Evolutionary conservation across 1,140 invertebrate genomes (phyloP).

Genomic region (Elymnias hypermnestra): DNA sequence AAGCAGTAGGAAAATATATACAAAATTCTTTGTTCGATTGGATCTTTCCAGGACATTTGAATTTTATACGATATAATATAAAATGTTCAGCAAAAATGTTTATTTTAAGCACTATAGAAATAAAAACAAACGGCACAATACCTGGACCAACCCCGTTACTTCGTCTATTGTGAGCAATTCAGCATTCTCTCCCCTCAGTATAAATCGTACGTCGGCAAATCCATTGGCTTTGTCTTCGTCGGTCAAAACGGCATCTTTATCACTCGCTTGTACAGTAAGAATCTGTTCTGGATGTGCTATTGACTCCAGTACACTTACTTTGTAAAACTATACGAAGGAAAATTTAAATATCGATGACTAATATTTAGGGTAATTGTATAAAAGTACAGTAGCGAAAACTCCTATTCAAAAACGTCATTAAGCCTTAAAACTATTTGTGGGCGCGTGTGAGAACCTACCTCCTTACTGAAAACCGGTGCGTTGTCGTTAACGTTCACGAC

Average conservation of each 20-base stretch:
- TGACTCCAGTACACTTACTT: constrained; percentile 83
- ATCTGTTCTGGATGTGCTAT: constrained; percentile 81
- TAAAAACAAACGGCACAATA: constrained; percentile 23
- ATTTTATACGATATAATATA: too few species aligned
- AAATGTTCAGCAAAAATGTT: too few species aligned
- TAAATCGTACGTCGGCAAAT: constrained; percentile 82
- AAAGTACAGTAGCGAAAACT: too few species aligned
- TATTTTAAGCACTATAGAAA: too few species aligned
- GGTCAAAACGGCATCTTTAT: constrained; percentile 81
- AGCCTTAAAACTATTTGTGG: too few species aligned
- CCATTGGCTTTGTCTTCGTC: constrained; percentile 79
- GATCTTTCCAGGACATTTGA: not conserved
- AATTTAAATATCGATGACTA: too few species aligned
- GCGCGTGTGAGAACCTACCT: too few species aligned
- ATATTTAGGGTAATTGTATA: too few species aligned
- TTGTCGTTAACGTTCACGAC: constrained; percentile 89
- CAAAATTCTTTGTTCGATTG: too few species aligned
- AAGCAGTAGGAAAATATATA: too few species aligned
- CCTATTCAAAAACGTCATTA: too few species aligned
- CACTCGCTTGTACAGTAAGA: constrained; percentile 82
- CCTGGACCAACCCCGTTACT: constrained; percentile 80
- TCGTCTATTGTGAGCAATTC: constrained; percentile 84
- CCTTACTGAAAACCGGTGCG: constrained; percentile 82
- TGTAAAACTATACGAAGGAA: constrained; percentile 81
- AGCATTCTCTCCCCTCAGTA: constrained; percentile 82